A percentile compares a stretch with the other conserved stretches of the same genome.
phyloP scores from a whole-genome alignment of 2,797 vertebrate genomes.

The Pseudomugil tenellus region DNA sequence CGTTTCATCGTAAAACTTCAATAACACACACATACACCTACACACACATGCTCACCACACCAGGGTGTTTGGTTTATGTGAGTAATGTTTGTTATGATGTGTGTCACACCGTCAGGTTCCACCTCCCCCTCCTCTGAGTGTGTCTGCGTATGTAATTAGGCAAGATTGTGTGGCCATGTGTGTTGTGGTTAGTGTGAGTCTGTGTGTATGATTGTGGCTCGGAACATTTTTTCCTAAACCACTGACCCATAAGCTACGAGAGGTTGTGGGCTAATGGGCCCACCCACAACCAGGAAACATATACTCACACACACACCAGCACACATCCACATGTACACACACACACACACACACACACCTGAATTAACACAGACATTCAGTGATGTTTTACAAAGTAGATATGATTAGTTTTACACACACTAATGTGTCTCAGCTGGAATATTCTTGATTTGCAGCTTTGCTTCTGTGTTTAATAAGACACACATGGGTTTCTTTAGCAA shows the following conservation, averaged over 20 bases:
- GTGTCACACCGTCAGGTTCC: constrained; percentile 62
- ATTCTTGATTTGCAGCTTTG: constrained; percentile 27
- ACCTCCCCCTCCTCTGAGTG: constrained; percentile 26
- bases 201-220: constrained; percentile 53
- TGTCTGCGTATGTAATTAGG: constrained; percentile 57
- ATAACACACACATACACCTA: constrained; percentile 68
- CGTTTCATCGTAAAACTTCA: constrained; percentile 89
- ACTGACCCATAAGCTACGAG: constrained; percentile 70
- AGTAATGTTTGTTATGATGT: constrained; percentile 68
- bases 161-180: constrained; percentile 54
- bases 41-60: constrained; percentile 17
- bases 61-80: constrained; percentile 60
- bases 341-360: constrained; percentile 38
- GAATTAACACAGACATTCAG: constrained; percentile 34
- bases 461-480: constrained; percentile 6
- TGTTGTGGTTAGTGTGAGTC: constrained; percentile 52
- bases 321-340: constrained; percentile 17
- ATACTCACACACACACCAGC: constrained; percentile 10
- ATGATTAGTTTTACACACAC: constrained; percentile 20
- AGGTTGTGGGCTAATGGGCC: constrained; percentile 73
- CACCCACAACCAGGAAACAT: constrained; percentile 75
- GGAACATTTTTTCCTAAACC: constrained; percentile 73
- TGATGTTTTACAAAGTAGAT: constrained; percentile 33
- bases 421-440: constrained; percentile 12
- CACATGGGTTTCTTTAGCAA: background rate